Evolutionary conservation across 2,797 vertebrate species (phyloP).

Genomic region (Macropus fuliginosus): DNA sequence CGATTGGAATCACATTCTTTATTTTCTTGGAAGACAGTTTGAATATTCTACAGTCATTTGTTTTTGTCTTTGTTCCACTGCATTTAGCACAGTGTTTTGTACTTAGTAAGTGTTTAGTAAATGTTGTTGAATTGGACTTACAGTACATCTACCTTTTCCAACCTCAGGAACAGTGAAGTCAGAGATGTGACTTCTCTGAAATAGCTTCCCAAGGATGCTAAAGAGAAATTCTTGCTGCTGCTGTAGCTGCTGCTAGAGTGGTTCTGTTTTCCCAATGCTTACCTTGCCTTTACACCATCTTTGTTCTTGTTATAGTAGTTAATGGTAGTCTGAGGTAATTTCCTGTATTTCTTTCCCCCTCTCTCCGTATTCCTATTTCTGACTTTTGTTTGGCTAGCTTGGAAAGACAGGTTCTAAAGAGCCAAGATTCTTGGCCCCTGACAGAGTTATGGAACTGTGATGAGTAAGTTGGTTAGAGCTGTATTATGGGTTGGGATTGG

Average conservation of each 20-base stretch:
- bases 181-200: neutral
- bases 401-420: slow-evolving; percentile 34
- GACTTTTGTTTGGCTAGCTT: neutral
- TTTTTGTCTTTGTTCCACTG: neutral
- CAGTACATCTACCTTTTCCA: neutral
- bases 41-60: slow-evolving; percentile 35
- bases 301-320: slow-evolving; percentile 41
- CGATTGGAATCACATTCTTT: slow-evolving; percentile 51
- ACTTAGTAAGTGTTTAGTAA: neutral
- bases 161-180: neutral
- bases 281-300: neutral
- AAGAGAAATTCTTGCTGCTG: neutral
- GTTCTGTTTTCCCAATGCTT: slow-evolving; percentile 11
- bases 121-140: neutral
- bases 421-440: slow-evolving; percentile 32
- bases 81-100: neutral
- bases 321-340: slow-evolving; percentile 51
- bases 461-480: slow-evolving; percentile 12
- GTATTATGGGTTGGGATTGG: slow-evolving; percentile 49
- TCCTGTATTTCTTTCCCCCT: slow-evolving; percentile 42
- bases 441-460: slow-evolving; percentile 1
- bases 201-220: neutral
- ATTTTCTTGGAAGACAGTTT: slow-evolving; percentile 39
- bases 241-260: neutral
- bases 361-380: slow-evolving; percentile 45